These are phyloP conservation scores for Sycophila sp. DNA, from an alignment of 1,140 invertebrate species.

Conservation along the genomic window DNA sequence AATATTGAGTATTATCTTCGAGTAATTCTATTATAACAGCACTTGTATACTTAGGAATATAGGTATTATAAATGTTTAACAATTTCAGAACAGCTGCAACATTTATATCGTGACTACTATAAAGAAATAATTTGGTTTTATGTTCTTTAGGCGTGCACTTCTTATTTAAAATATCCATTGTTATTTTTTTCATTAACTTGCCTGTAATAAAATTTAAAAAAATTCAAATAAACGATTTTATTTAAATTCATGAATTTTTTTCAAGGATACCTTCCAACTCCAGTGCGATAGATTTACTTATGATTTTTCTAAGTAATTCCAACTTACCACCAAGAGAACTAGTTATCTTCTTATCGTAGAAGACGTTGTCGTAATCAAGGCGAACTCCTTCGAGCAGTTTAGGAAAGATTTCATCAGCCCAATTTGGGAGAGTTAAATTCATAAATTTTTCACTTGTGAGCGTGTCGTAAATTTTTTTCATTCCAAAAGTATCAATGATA, in stretches of 20 bases:
- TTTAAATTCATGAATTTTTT: not conserved
- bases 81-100: slow-evolving; percentile 72
- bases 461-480: slow-evolving; percentile 48
- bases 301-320: no score
- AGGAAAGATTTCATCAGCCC: slow-evolving; percentile 48
- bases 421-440: slow-evolving; percentile 48
- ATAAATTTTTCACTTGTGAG: slow-evolving; percentile 40
- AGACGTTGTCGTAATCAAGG: slow-evolving; percentile 62
- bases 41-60: slow-evolving; percentile 24
- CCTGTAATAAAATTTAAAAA: slow-evolving; percentile 51
- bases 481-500: slow-evolving; percentile 36
- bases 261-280: no score
- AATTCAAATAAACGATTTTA: no score
- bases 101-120: slow-evolving; percentile 76
- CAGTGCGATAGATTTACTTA: no score
- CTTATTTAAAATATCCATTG: slow-evolving; percentile 59
- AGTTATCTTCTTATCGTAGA: slow-evolving; percentile 59
- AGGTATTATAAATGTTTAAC: slow-evolving; percentile 70
- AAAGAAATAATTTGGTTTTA: slow-evolving; percentile 67
- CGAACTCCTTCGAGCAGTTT: slow-evolving; percentile 8
- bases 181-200: slow-evolving; percentile 67
- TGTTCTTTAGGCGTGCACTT: slow-evolving; percentile 50
- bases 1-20: slow-evolving; percentile 2
- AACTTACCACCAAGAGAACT: slow-evolving; percentile 62
- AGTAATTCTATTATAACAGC: slow-evolving; percentile 28